Evolutionary conservation across 2,888 invertebrate genomes (phyloP).

Genomic region (Actias luna): DNA sequence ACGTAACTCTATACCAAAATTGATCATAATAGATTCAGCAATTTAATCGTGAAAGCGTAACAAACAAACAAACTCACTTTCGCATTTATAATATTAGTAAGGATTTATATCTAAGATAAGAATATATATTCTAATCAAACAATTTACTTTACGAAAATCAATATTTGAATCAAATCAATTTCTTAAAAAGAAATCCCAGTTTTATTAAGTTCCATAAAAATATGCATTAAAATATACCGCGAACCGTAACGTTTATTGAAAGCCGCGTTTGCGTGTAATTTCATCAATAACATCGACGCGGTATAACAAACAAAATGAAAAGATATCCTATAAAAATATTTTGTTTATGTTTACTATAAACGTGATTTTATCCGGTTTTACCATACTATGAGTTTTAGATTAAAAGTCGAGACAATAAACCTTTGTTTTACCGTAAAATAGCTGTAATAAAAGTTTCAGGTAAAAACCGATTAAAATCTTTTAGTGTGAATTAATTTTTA

Average conservation of each 20-base stretch:
- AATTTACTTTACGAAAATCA: too few species aligned
- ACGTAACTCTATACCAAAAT: too few species aligned
- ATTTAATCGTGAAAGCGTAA: too few species aligned
- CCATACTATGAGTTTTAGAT: background rate
- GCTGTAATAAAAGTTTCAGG: background rate
- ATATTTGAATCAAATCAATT: too few species aligned
- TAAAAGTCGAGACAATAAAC: background rate
- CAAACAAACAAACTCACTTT: too few species aligned
- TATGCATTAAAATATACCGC: background rate
- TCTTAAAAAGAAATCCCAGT: background rate
- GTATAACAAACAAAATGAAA: slow-evolving; percentile 26
- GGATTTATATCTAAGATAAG: too few species aligned
- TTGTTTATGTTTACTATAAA: slow-evolving; percentile 22
- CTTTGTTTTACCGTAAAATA: background rate
- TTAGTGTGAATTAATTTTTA: too few species aligned
- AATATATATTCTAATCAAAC: background rate
- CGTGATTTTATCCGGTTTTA: slow-evolving; percentile 10
- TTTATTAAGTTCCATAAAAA: background rate
- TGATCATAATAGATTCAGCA: too few species aligned
- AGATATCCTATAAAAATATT: slow-evolving; percentile 34
- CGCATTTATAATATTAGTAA: too few species aligned
- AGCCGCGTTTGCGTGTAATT: slow-evolving; percentile 13
- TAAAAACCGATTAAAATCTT: too few species aligned
- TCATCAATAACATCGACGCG: slow-evolving; percentile 23
- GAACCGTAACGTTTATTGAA: slow-evolving; percentile 6